phyloP scores from a whole-genome alignment of 2,888 invertebrate genomes.

The Notodonta dromedarius region DNA sequence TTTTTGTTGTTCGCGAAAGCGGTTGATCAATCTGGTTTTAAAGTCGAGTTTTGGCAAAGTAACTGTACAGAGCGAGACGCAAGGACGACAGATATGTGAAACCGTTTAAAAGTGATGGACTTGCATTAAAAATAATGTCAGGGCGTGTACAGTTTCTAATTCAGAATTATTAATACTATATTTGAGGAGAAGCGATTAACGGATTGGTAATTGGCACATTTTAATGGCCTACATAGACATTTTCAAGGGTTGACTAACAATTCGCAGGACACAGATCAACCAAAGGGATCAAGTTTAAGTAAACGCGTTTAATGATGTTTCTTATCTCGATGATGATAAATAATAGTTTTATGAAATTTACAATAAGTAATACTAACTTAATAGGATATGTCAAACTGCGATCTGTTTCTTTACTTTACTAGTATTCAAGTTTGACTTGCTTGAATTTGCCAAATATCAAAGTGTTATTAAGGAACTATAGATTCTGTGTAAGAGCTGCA shows the following conservation, averaged over 20 bases:
- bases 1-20: slow-evolving; percentile 13
- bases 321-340: no score
- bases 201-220: slow-evolving; percentile 15
- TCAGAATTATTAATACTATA: background rate
- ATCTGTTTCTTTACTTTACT: no score
- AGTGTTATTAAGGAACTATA: no score
- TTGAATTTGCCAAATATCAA: no score
- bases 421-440: no score
- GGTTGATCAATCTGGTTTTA: slow-evolving; percentile 3
- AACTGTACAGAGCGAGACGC: background rate
- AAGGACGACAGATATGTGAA: background rate
- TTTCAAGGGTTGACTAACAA: slow-evolving; percentile 8
- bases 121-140: background rate
- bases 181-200: slow-evolving; percentile 10
- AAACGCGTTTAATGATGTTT: no score
- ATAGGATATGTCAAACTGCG: no score
- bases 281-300: no score
- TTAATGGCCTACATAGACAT: slow-evolving; percentile 16
- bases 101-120: background rate
- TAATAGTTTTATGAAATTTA: no score
- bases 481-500: no score
- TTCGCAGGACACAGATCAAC: background rate
- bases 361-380: no score
- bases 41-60: slow-evolving; percentile 1
- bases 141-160: no score